Evolutionary conservation across 1,140 invertebrate species (phyloP).

Genomic region (Tetramorium alpestre): DNA sequence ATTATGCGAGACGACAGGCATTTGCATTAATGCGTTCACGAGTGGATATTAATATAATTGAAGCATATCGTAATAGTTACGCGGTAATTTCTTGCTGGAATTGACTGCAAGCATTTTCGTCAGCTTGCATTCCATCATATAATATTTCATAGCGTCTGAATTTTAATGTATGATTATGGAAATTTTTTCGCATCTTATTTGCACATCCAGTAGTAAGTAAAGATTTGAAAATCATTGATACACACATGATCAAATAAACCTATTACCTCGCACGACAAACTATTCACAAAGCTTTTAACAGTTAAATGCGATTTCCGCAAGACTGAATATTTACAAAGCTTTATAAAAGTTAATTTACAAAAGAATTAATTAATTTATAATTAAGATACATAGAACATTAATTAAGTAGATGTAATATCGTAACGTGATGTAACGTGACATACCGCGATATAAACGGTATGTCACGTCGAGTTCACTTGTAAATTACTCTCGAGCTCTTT

Average conservation of each 20-base stretch:
- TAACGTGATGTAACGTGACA: no score
- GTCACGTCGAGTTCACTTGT: neutral
- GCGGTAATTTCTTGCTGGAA: neutral
- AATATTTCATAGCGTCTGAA: neutral
- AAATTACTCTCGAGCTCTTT: neutral
- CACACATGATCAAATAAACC: neutral
- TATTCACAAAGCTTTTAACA: neutral
- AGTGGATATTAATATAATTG: constrained; percentile 35
- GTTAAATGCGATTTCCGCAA: neutral
- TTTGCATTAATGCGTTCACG: constrained; percentile 13
- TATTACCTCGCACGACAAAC: neutral
- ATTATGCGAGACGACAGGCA: constrained; percentile 31
- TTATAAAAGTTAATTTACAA: neutral
- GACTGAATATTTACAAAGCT: neutral
- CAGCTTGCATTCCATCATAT: neutral
- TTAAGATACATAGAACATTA: no score
- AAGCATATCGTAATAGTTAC: neutral
- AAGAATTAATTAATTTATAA: no score
- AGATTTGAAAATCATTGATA: constrained; percentile 3
- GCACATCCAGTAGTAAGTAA: neutral
- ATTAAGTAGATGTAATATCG: no score
- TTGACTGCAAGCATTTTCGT: neutral
- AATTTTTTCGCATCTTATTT: neutral
- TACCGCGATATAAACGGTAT: no score
- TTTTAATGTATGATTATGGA: neutral